Conservation (phyloP, 2,113 vertebrate genomes). For the Trogon surrucura region DNA sequence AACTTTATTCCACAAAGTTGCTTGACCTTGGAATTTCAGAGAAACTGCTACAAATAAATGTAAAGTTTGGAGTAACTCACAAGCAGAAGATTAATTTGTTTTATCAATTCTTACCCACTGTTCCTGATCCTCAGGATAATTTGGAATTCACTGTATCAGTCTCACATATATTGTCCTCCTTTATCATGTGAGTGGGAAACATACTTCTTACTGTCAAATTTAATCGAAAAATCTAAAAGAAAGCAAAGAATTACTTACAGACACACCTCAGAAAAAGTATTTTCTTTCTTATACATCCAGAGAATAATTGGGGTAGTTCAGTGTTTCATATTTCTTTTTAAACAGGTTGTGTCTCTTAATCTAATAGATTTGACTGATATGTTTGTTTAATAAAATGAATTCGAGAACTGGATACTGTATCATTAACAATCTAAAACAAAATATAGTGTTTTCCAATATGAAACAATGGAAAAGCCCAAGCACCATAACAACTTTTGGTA, state of each 20-base stretch:
- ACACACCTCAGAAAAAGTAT: neutral
- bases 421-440: slow-evolving; percentile 58
- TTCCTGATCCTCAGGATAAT: slow-evolving; percentile 40
- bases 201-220: slow-evolving; percentile 49
- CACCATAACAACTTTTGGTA: neutral
- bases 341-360: slow-evolving; percentile 17
- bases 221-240: slow-evolving; percentile 50
- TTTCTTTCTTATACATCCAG: neutral
- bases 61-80: neutral
- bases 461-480: neutral
- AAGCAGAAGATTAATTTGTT: slow-evolving; percentile 48
- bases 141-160: neutral
- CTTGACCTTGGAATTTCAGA: neutral
- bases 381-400: slow-evolving; percentile 29
- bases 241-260: slow-evolving; percentile 35
- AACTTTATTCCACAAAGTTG: neutral
- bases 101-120: slow-evolving; percentile 31
- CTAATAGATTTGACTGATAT: neutral
- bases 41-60: neutral
- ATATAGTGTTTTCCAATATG: neutral
- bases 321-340: neutral
- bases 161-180: slow-evolving; percentile 20
- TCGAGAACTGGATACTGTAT: neutral
- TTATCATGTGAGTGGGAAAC: slow-evolving; percentile 41
- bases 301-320: neutral